Percentiles rank a stretch among this genome's conserved stretches.
These are phyloP conservation scores for Melanchra persicariae DNA, from an alignment of 2,888 invertebrate genomes.

Conservation along the genomic window DNA sequence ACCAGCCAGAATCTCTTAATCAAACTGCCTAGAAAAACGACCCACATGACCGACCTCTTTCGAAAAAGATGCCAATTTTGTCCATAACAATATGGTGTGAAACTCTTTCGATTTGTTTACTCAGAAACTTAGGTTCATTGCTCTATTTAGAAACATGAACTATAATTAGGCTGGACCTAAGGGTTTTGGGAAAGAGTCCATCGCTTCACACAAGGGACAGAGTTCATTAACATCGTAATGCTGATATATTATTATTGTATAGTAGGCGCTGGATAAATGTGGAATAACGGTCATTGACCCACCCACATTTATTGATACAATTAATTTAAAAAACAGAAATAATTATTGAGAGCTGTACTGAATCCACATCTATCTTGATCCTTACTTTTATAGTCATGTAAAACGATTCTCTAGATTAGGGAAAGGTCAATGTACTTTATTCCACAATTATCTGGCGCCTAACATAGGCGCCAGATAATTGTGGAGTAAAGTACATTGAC, in stretches of 20 bases:
- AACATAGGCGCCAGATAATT: no score
- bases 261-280: no score
- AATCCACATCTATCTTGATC: no score
- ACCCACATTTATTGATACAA: no score
- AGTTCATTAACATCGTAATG: slow-evolving; percentile 33
- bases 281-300: no score
- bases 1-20: not conserved
- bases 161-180: slow-evolving; percentile 20
- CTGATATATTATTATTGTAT: not conserved
- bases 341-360: no score
- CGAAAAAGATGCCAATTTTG: slow-evolving; percentile 17
- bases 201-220: not conserved
- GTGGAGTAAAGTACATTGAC: no score
- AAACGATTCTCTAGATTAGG: no score
- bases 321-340: no score
- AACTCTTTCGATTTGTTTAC: slow-evolving; percentile 30
- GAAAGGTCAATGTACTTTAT: no score
- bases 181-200: slow-evolving; percentile 18
- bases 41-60: not conserved
- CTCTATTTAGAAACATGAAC: slow-evolving; percentile 1
- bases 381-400: no score
- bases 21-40: not conserved
- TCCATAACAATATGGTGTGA: not conserved
- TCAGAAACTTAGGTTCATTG: slow-evolving; percentile 25
- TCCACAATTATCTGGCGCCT: no score